Evolutionary conservation across 2,113 vertebrate species (phyloP), one percentile per base, ranked within the genome.

Genomic region (Calonectris borealis): DNA sequence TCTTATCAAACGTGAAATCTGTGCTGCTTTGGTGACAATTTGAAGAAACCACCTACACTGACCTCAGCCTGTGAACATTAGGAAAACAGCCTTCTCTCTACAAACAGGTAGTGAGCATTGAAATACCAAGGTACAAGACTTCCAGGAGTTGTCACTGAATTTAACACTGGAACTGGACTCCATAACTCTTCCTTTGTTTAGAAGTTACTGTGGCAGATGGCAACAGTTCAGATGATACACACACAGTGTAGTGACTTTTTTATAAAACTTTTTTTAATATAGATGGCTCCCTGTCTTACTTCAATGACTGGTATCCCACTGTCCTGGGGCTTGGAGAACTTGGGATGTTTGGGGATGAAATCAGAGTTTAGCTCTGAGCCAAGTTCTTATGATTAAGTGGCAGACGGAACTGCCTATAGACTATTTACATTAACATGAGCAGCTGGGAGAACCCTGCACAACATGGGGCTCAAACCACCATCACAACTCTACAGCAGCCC

Each of bases 91-190:
- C 19, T 36, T n/a, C 52, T 76, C 48, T 31, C n/a, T 19, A 7
- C 42, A 42, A 36, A n/a, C 16, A 54, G 22, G 16, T 20, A 75
- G 34, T 5, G 32, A 91, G 49, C 40, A 10, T 38, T 42, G 78
- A 34, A 86, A 89, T 87, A 72, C 51, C 61, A n/a, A 86, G 96
- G 96, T 94, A 89, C 91, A 86, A 95, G 89, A 83, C 60, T 73
- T 65, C 44, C 69, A 65, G 16, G 65, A 73, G 66, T 20, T 20
- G 26, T 87, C 42, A 38, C 51, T 80, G 71, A 76, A 42, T 17
- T 69, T 20, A 95, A 97, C 96, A 97, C 87, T 97, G 97, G 95
- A 96, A 91, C 91, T 86, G 90, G 87, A 88, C 79, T 95, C 81
- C 46, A 6, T 27, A 34, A 51, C 36, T 46, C 52, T 17, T 69